A percentile compares a stretch with the other conserved stretches of the same genome.
These are phyloP conservation scores for Abscondita cerata DNA, from an alignment of 2,888 invertebrate species.

Conservation along the genomic window DNA sequence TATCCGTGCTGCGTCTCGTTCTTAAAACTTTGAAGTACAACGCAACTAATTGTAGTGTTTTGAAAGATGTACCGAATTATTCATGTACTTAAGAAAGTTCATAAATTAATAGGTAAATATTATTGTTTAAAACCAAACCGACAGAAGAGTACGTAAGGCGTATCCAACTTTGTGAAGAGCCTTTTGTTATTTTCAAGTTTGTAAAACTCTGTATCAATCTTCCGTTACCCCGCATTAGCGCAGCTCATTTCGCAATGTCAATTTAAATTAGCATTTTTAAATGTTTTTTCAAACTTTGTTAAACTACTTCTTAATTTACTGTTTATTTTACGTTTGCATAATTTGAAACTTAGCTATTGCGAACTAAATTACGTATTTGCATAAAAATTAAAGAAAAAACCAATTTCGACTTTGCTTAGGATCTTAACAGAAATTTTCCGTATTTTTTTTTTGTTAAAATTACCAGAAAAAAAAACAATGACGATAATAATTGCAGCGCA, in stretches of 20 bases:
- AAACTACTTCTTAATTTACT: slow-evolving; percentile 44
- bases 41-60: too few relatives aligned
- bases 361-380: slow-evolving; percentile 33
- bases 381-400: slow-evolving; percentile 33
- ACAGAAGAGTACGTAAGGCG: slow-evolving; percentile 31
- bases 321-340: slow-evolving; percentile 42
- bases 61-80: slow-evolving; percentile 23
- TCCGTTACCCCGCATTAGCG: slow-evolving; percentile 42
- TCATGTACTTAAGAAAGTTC: slow-evolving; percentile 17
- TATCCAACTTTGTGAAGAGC: slow-evolving; percentile 33
- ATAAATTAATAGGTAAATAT: slow-evolving; percentile 34
- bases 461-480: background rate
- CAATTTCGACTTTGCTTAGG: slow-evolving; percentile 15
- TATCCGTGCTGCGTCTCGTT: too few relatives aligned
- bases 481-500: background rate
- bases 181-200: slow-evolving; percentile 33
- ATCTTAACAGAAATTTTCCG: background rate
- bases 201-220: slow-evolving; percentile 41
- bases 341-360: slow-evolving; percentile 38
- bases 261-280: slow-evolving; percentile 52
- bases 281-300: slow-evolving; percentile 48
- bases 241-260: slow-evolving; percentile 49
- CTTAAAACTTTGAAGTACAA: too few relatives aligned
- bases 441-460: background rate
- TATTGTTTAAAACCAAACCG: slow-evolving; percentile 39